phyloP scores from a whole-genome alignment of 2,113 vertebrate species.

The Illadopsis cleaveri region DNA sequence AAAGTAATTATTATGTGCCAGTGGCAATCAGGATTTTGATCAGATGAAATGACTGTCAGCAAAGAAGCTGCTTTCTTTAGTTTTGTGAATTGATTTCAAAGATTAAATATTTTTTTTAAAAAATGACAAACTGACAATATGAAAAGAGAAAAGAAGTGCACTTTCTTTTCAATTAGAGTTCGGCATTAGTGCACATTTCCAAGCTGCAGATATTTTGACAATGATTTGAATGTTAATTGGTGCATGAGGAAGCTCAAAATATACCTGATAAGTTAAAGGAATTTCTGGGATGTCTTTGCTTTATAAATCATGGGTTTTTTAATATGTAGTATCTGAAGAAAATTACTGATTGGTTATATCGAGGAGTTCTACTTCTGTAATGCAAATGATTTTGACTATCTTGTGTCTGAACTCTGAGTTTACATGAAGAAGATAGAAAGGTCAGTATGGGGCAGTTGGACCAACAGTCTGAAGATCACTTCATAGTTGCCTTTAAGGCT shows the following conservation, averaged over 20 bases:
- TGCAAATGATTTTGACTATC: not conserved
- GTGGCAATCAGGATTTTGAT: not conserved
- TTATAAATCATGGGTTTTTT: not conserved
- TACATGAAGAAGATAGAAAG: not conserved
- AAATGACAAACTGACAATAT: not conserved
- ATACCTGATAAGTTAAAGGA: not conserved
- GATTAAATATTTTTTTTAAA: not conserved
- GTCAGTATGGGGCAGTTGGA: too few species aligned
- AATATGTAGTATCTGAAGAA: not conserved
- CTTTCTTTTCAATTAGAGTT: not conserved
- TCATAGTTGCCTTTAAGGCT: not conserved
- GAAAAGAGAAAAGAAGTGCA: not conserved
- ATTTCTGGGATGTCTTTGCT: not conserved
- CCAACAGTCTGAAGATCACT: not conserved
- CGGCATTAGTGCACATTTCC: not conserved
- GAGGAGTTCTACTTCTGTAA: not conserved
- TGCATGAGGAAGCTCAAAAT: not conserved
- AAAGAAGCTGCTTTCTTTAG: not conserved
- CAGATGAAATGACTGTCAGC: not conserved
- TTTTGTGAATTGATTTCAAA: not conserved
- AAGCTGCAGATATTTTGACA: not conserved
- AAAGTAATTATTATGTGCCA: not conserved
- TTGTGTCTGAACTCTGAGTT: not conserved
- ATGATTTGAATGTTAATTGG: not conserved
- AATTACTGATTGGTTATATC: not conserved